Conservation (phyloP, 2,888 invertebrate genomes). For the Brassicogethes aeneus region DNA sequence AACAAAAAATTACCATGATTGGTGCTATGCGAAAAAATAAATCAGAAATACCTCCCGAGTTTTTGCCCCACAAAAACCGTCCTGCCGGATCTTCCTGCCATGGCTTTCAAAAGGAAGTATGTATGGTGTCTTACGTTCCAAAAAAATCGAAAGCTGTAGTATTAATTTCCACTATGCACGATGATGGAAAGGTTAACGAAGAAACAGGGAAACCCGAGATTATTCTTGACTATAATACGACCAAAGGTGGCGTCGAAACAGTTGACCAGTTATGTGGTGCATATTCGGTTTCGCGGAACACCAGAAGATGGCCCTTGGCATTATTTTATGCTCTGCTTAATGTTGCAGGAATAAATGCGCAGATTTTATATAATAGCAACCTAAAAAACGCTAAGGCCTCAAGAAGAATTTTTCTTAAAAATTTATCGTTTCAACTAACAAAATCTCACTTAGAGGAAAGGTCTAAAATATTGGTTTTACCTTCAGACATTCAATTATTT, state of each 20-base stretch:
- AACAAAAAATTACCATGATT: constrained; percentile 12
- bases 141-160: constrained; percentile 18
- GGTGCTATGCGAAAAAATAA: constrained; percentile 20
- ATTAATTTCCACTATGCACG: constrained; percentile 17
- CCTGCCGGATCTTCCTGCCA: constrained; percentile 19
- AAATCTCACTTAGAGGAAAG: too few relatives aligned
- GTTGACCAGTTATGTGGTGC: too few relatives aligned
- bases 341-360: constrained; percentile 19
- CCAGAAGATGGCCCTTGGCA: too few relatives aligned
- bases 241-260: too few relatives aligned
- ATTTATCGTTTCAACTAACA: too few relatives aligned
- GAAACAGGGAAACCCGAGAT: too few relatives aligned
- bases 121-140: constrained; percentile 1
- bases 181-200: constrained; percentile 14
- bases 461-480: too few relatives aligned
- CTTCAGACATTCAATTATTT: too few relatives aligned
- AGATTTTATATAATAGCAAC: constrained; percentile 3
- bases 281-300: too few relatives aligned
- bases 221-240: too few relatives aligned
- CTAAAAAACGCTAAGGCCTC: too few relatives aligned
- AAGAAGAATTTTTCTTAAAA: too few relatives aligned
- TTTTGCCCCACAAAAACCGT: constrained; percentile 14
- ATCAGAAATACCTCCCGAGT: constrained; percentile 18
- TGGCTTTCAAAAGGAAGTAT: constrained; percentile 22
- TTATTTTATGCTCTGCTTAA: constrained; percentile 22